Evolutionary conservation across 2,113 vertebrate genomes (phyloP).

Genomic region (Phylloscopus trochilus): DNA sequence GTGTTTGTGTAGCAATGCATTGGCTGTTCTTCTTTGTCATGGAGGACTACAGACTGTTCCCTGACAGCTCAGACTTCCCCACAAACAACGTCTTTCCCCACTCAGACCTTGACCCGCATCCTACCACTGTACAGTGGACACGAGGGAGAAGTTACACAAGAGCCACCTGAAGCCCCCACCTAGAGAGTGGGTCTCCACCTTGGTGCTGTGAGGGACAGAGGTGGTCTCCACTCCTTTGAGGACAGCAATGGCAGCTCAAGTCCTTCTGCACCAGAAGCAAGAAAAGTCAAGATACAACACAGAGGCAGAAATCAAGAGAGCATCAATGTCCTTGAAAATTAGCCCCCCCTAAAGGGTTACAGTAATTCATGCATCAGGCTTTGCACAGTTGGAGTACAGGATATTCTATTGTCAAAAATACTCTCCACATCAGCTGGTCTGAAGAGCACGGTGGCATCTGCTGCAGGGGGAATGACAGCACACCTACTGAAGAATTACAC

Average conservation of each 20-base stretch:
- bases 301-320: not conserved
- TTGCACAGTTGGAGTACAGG: not conserved
- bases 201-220: not conserved
- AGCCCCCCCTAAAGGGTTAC: not conserved
- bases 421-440: not conserved
- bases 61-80: not conserved
- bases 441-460: not conserved
- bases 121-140: not conserved
- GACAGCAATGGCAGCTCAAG: not conserved
- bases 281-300: not conserved
- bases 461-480: not conserved
- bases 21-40: not conserved
- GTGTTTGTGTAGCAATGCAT: not conserved
- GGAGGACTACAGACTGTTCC: not conserved
- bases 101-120: not conserved
- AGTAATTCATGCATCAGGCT: not conserved
- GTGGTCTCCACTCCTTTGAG: not conserved
- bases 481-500: not conserved
- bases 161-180: not conserved
- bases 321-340: not conserved
- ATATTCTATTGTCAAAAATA: not conserved
- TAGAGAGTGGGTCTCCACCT: not conserved
- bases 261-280: not conserved
- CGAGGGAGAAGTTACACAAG: not conserved
- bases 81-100: rapidly evolving